Evolutionary conservation across 2,888 invertebrate genomes (phyloP).

Genomic region (Calliopum simillimum): DNA sequence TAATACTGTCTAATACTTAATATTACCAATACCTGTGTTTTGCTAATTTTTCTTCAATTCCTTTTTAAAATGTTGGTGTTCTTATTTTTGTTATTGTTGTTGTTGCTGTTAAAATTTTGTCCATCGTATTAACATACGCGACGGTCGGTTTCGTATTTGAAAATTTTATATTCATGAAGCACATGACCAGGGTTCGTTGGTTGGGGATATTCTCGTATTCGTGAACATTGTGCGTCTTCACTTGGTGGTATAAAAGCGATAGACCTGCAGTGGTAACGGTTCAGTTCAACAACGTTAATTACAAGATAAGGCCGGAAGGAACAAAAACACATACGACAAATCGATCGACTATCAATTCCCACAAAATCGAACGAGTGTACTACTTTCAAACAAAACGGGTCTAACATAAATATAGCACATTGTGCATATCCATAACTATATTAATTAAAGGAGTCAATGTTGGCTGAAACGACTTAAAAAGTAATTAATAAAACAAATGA

Average conservation of each 20-base stretch:
- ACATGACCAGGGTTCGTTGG: background rate
- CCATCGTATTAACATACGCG: background rate
- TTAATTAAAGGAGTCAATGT: too few species aligned
- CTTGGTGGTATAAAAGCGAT: conserved; percentile 55
- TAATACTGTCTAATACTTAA: conserved; percentile 26
- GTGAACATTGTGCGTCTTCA: background rate
- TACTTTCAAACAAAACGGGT: too few species aligned
- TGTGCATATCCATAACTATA: too few species aligned
- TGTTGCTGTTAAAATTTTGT: conserved; percentile 1
- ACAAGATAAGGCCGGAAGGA: conserved; percentile 24
- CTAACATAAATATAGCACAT: too few species aligned
- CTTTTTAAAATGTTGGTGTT: background rate
- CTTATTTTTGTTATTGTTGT: conserved; percentile 10
- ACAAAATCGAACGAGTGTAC: too few species aligned
- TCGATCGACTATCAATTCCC: too few species aligned
- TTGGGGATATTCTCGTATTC: conserved; percentile 1
- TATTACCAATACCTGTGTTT: background rate
- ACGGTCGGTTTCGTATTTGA: conserved; percentile 9
- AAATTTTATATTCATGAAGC: conserved; percentile 13
- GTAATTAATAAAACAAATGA: too few species aligned
- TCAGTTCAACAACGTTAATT: conserved; percentile 58
- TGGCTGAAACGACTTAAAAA: too few species aligned
- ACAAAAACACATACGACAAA: too few species aligned
- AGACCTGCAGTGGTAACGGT: conserved; percentile 49
- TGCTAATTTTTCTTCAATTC: background rate